Conservation (phyloP, 2,888 invertebrate genomes). For the Orgyia antiqua region DNA sequence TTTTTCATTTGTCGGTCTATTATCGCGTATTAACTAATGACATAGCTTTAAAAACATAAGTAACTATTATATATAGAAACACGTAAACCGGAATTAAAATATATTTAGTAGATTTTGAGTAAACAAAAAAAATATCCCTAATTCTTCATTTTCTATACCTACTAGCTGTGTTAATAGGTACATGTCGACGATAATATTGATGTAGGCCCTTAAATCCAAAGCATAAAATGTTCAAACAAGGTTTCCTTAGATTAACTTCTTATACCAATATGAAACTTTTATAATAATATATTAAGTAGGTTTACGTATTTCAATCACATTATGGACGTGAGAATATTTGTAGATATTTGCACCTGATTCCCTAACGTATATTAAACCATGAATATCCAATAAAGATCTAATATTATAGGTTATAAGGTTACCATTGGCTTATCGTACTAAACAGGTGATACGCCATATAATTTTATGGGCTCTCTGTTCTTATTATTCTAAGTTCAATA, state of each 20-base stretch:
- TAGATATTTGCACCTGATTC: slow-evolving; percentile 19
- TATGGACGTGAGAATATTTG: slow-evolving; percentile 10
- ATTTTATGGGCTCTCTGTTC: slow-evolving; percentile 30
- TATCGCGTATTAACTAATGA: too few relatives aligned
- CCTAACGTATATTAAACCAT: slow-evolving; percentile 11
- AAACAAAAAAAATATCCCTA: too few relatives aligned
- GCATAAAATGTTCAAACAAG: too few relatives aligned
- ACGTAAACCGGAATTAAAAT: too few relatives aligned
- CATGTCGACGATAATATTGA: too few relatives aligned
- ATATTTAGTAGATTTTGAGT: too few relatives aligned
- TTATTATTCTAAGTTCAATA: slow-evolving; percentile 30
- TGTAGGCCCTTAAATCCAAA: too few relatives aligned
- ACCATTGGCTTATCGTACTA: slow-evolving; percentile 20
- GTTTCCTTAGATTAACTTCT: background rate
- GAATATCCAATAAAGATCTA: slow-evolving; percentile 22
- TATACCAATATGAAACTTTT: slow-evolving; percentile 9
- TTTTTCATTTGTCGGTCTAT: too few relatives aligned
- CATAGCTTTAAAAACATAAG: too few relatives aligned
- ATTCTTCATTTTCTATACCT: too few relatives aligned
- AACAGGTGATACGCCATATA: slow-evolving; percentile 23
- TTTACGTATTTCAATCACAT: slow-evolving; percentile 17
- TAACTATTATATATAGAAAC: too few relatives aligned
- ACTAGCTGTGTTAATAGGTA: too few relatives aligned
- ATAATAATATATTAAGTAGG: slow-evolving; percentile 9
- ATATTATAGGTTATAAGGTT: slow-evolving; percentile 19